Evolutionary conservation across 2,113 vertebrate genomes (phyloP), one percentile per base, ranked within the genome.

Genomic region (Crotalus helleri): DNA sequence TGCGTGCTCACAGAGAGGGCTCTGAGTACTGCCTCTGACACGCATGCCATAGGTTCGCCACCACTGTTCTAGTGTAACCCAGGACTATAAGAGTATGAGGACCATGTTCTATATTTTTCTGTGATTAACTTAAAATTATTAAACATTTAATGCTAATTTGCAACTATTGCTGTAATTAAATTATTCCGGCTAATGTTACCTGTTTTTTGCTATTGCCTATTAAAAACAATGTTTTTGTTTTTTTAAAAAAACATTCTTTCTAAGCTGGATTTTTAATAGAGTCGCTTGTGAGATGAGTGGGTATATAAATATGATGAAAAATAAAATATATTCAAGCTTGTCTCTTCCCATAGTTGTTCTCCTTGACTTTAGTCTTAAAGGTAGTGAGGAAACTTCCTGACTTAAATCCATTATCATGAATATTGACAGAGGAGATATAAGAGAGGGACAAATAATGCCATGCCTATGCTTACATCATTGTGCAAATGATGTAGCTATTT

Each of bases 181-280:
- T 85, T 91, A 74, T 29, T 39, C 64, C 39, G 53, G 29, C 44
- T 74, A 90, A 90, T 90, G 7, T 53, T 5, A 39, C n/a, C 26
- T 59, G 23, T 95, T 93, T 8, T 44, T 94, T 93, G 74, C 59
- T 95, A 12, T 91, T 96, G 21, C 89, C 92, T 94, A 88, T 87
- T 90, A 91, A 64, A 49, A 6, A 24, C 93, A 6, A 15, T 59
- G 92, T 90, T 91, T 94, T 44, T 44, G 44, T 44, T 44, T 94
- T 29, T 19, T 19, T 1, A 51, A 57, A 57, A 57, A 57, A 12
- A 54, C 10, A 54, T 54, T 54, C 10, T 54, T 54, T 57, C 58
- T 59, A 59, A 59, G 8, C 58, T 59, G 58, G 58, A 24, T 9
- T 24, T 59, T 59, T 59, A 24, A 59, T 59, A 26, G 58, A 59